Conservation (phyloP, 1,140 invertebrate genomes). For the Thaumetopoea pityocampa region DNA sequence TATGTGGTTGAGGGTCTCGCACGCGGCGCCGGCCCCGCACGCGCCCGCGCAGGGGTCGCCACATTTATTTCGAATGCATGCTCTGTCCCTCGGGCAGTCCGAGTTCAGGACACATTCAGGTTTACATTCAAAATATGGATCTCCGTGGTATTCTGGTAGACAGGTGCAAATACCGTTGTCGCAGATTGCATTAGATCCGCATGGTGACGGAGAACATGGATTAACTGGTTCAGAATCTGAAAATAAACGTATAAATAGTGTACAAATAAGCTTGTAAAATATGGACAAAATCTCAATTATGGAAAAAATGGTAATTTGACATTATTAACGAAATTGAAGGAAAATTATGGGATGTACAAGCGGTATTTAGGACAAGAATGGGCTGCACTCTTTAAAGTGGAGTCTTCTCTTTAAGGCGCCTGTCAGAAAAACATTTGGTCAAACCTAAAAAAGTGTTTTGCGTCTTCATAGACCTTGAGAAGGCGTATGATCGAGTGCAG, state of each 20-base stretch:
- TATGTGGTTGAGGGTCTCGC: constrained; percentile 88
- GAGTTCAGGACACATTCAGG: constrained; percentile 82
- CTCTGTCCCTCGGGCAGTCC: constrained; percentile 80
- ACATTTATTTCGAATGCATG: constrained; percentile 86
- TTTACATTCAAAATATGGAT: constrained; percentile 77
- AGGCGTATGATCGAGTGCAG: too few species aligned
- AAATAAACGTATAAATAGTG: constrained; percentile 22
- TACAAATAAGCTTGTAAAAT: background rate
- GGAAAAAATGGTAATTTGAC: too few species aligned
- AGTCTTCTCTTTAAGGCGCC: too few species aligned
- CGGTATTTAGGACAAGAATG: too few species aligned
- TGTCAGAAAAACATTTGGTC: too few species aligned
- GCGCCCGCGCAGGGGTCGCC: constrained; percentile 84
- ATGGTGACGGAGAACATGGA: constrained; percentile 81
- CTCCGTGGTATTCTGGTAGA: constrained; percentile 81
- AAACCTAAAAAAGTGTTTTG: too few species aligned
- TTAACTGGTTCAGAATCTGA: constrained; percentile 57
- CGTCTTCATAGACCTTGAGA: too few species aligned
- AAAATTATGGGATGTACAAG: too few species aligned
- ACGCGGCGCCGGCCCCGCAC: constrained; percentile 84
- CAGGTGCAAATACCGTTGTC: constrained; percentile 80
- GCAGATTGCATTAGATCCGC: constrained; percentile 80
- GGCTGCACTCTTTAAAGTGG: too few species aligned
- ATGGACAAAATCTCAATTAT: too few species aligned
- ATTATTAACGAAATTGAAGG: too few species aligned